Percentiles rank a stretch among this genome's conserved stretches.
Evolutionary conservation across 1,140 invertebrate species (phyloP).

Genomic region (Lineus longissimus): DNA sequence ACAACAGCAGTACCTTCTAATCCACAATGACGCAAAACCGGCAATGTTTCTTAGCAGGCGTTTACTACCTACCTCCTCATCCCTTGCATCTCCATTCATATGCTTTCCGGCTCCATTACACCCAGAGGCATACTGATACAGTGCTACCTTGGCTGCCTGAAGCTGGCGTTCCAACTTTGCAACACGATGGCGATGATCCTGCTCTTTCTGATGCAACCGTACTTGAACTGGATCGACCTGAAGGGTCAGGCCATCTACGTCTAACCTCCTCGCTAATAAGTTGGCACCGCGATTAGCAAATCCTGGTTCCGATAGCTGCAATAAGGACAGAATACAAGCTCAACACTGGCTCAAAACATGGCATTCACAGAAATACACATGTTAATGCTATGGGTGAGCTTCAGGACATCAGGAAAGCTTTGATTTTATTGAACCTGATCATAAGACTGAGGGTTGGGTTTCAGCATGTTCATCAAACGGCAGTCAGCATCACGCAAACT

Average conservation of each 20-base stretch:
- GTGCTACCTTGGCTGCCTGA: constrained; percentile 65
- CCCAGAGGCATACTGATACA: constrained; percentile 68
- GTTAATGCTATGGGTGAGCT: too few relatives aligned
- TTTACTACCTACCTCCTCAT: too few relatives aligned
- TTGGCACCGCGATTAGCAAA: constrained; percentile 18
- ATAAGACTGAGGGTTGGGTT: too few relatives aligned
- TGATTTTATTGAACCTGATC: too few relatives aligned
- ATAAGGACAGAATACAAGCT: not conserved
- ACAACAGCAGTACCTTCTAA: too few relatives aligned
- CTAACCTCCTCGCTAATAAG: constrained; percentile 47
- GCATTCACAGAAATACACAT: too few relatives aligned
- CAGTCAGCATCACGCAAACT: too few relatives aligned
- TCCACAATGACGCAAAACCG: too few relatives aligned
- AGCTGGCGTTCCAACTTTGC: constrained; percentile 68
- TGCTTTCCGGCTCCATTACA: constrained; percentile 21
- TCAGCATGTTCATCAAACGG: too few relatives aligned
- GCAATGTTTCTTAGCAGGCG: too few relatives aligned
- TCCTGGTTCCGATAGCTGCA: constrained; percentile 23
- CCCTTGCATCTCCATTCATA: too few relatives aligned
- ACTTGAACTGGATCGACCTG: constrained; percentile 74
- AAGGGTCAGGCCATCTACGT: constrained; percentile 76
- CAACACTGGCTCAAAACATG: not conserved
- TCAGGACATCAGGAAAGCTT: too few relatives aligned
- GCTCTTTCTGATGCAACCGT: constrained; percentile 73
- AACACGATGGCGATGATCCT: constrained; percentile 69